Evolutionary conservation across 2,888 invertebrate species (phyloP), one percentile per base, ranked within the genome.

Genomic region (Bembecia ichneumoniformis): DNA sequence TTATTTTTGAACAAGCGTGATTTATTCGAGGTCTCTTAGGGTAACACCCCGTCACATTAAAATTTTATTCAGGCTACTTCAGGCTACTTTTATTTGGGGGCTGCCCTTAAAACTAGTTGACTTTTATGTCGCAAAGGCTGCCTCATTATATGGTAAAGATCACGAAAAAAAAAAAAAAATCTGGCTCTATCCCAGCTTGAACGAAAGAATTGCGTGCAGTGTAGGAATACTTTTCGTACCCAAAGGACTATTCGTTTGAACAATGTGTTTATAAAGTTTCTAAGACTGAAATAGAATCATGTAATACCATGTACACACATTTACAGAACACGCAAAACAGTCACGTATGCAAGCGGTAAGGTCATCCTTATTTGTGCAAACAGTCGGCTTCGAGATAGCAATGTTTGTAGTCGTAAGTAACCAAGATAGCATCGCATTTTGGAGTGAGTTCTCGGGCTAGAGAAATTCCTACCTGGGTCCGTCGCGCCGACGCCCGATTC

Each of bases 361-460:
- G 68, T 66, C 68, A 69, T 65, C 79, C 75, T 67, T 81, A 76
- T 81, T 79, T 80, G 79, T 74, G 76, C 82, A 82, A 81, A 82
- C 80, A 83, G 64, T 66, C 62, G 58, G 59, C 64, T 55, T 49
- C 52, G 50, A 74, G 83, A 84, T 84, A 83, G 77, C 73, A 71
- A 72, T 53, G 77, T 81, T 76, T 78, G 74, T 68, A 66, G 59
- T 65, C 64, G 62, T 71, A 77, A 72, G 74, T 74, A 75, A 71
- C 66, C 64, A 59, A 70, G 81, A 81, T 81, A 78, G 69, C 63
- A 73, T 73, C 71, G 58, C 52, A 13, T 46, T 28, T 28, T 28
- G 13, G 13, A 46, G 49, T 43, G 47, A 55, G 53, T 20, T 44
- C 35, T 35, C 35, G n/a, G n/a, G 13, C 43, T 13, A 48, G 51